phyloP scores from a whole-genome alignment of 1,140 invertebrate genomes.

The Heterodera carotae region DNA sequence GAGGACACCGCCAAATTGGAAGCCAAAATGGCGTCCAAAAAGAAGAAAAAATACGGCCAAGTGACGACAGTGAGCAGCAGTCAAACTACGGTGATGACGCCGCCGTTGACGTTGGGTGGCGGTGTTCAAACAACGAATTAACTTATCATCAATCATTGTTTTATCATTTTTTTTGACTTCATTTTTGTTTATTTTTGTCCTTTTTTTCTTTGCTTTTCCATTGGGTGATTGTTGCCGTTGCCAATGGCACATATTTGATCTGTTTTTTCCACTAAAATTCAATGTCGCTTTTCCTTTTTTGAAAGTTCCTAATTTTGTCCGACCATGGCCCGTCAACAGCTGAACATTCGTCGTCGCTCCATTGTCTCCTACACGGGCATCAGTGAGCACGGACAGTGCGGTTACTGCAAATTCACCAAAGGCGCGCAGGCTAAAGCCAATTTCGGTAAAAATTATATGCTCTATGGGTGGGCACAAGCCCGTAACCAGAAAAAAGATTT shows the following conservation, averaged over 20 bases:
- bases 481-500: no score
- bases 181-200: no score
- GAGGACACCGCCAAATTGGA: slow-evolving; percentile 13
- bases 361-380: slow-evolving; percentile 32
- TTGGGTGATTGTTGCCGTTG: no score
- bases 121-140: no score
- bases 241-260: no score
- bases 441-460: no score
- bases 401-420: slow-evolving; percentile 37
- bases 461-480: no score
- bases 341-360: slow-evolving; percentile 11
- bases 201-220: background rate
- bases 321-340: background rate
- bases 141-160: no score
- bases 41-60: slow-evolving; percentile 7
- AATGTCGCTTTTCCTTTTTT: slow-evolving; percentile 15
- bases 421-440: slow-evolving; percentile 9
- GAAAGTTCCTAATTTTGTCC: slow-evolving; percentile 31
- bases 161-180: no score
- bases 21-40: slow-evolving; percentile 15
- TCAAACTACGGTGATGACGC: background rate
- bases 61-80: background rate
- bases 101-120: no score
- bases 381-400: slow-evolving; percentile 30
- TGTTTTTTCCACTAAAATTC: no score